Evolutionary conservation across 2,888 invertebrate species (phyloP).

Genomic region (Pheosia gnoma): DNA sequence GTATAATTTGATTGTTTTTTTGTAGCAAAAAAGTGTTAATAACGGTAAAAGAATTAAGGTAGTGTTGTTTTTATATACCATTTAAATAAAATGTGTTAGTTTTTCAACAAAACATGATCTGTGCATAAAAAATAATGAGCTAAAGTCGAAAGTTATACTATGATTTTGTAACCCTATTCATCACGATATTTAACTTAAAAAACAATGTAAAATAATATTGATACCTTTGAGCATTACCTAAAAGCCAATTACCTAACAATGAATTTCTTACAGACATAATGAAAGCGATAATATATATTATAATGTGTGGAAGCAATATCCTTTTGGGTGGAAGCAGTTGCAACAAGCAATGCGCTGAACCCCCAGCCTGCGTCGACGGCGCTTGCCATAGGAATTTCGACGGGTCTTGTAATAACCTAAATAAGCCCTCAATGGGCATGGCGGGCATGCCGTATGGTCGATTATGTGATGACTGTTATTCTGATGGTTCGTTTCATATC

Average conservation of each 20-base stretch:
- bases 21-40: no score
- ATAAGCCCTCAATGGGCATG: conserved; percentile 18
- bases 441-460: conserved; percentile 16
- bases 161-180: no score
- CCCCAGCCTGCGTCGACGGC: neutral
- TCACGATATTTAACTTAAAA: no score
- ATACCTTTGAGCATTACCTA: no score
- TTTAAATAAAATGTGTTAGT: no score
- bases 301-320: neutral
- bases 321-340: neutral
- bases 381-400: conserved; percentile 19
- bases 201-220: no score
- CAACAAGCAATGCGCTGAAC: neutral
- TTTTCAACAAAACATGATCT: no score
- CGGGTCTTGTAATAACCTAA: conserved; percentile 28
- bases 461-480: conserved; percentile 14
- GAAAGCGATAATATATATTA: neutral
- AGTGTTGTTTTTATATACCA: no score
- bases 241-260: neutral
- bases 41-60: no score
- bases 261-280: neutral
- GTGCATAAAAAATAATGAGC: no score
- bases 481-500: conserved; percentile 19
- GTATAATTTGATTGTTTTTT: no score
- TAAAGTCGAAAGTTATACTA: no score